These are phyloP conservation scores for Fragum fragum DNA, from an alignment of 2,888 invertebrate genomes.

Conservation along the genomic window DNA sequence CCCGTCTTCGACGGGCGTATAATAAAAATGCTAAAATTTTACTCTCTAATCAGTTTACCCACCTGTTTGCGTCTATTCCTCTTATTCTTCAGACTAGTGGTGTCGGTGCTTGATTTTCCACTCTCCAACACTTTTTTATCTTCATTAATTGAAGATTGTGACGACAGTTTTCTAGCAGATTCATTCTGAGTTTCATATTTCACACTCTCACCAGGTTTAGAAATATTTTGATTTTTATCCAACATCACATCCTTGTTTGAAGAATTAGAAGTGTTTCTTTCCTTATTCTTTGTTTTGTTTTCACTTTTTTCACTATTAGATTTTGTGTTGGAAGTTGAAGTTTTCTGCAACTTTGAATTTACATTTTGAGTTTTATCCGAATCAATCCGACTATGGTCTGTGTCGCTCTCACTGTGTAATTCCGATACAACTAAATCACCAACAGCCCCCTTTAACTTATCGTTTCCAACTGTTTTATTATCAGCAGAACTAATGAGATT, in stretches of 20 bases:
- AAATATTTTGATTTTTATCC: conserved; percentile 67
- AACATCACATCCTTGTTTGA: conserved; percentile 23
- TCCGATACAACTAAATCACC: conserved; percentile 57
- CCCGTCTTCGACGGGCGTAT: too few relatives aligned
- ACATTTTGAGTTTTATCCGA: conserved; percentile 42
- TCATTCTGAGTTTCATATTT: neutral
- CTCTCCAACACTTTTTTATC: conserved; percentile 26
- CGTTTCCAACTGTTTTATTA: neutral
- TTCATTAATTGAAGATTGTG: neutral
- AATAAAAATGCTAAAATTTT: too few relatives aligned
- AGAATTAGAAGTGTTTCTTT: conserved; percentile 25
- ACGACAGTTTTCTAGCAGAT: neutral
- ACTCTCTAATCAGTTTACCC: too few relatives aligned
- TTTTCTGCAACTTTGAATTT: neutral
- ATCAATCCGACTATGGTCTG: conserved; percentile 36
- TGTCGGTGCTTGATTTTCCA: conserved; percentile 1
- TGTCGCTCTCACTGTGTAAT: conserved; percentile 61
- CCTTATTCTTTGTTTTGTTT: conserved; percentile 42
- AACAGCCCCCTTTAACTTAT: conserved; percentile 11
- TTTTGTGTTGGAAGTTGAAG: conserved; percentile 25
- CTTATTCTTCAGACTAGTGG: conserved; percentile 31
- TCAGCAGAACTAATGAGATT: neutral
- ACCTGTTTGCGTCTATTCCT: conserved; percentile 65
- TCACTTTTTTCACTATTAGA: conserved; percentile 26
- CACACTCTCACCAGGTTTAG: conserved; percentile 20